Percentiles rank a stretch among this genome's conserved stretches.
Conservation (phyloP, 2,113 vertebrate genomes). For the Galeopterus variegatus region DNA sequence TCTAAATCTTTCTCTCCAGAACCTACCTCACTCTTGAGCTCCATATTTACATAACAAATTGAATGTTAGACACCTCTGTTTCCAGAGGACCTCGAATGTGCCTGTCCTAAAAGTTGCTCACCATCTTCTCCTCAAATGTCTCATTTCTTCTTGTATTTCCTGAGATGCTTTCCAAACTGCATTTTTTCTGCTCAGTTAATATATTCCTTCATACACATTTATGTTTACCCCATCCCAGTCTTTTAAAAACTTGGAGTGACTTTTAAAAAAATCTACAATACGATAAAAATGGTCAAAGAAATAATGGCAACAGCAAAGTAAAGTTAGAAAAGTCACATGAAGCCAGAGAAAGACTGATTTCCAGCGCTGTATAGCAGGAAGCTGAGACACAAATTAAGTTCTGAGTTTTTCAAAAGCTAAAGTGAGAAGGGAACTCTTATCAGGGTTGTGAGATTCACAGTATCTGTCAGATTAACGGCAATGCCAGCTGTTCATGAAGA, state of each 20-base stretch:
- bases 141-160: not conserved
- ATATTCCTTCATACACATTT: not conserved
- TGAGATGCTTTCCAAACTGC: no score
- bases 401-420: conserved; percentile 16
- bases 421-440: not conserved
- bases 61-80: not conserved
- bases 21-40: not conserved
- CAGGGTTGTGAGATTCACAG: conserved; percentile 43
- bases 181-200: not conserved
- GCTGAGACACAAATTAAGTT: not conserved
- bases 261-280: not conserved
- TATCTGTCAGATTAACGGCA: conserved; percentile 56
- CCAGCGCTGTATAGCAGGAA: not conserved
- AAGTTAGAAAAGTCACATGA: not conserved
- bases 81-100: not conserved
- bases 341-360: not conserved
- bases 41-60: not conserved
- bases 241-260: not conserved
- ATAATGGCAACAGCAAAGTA: not conserved
- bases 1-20: conserved; percentile 52
- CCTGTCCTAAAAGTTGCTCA: not conserved
- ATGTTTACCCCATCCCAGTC: not conserved
- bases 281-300: not conserved
- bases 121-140: not conserved
- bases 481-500: conserved; percentile 1